Evolutionary conservation across 1,140 invertebrate species (phyloP).

Genomic region (Trichonephila clavipes): DNA sequence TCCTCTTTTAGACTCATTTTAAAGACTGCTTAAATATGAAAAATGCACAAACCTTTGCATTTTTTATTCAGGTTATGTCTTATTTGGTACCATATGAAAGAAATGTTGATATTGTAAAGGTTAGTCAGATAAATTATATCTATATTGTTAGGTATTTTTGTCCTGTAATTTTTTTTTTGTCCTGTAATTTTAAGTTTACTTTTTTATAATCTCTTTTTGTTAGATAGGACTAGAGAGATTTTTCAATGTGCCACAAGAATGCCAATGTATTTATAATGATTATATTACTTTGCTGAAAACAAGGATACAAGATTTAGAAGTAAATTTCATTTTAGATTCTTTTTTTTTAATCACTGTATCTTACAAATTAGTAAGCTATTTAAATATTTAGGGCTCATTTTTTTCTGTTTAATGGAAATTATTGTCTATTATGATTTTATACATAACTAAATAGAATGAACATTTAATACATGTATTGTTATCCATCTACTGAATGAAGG

Average conservation of each 20-base stretch:
- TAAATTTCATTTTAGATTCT: not conserved
- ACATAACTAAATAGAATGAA: too few relatives aligned
- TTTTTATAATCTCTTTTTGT: not conserved
- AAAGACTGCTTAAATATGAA: not conserved
- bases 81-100: conserved; percentile 8
- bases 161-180: not conserved
- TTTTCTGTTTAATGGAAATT: too few relatives aligned
- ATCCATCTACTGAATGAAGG: too few relatives aligned
- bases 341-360: not conserved
- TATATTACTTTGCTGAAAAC: conserved; percentile 32
- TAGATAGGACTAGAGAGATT: not conserved
- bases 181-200: not conserved
- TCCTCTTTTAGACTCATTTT: conserved; percentile 17
- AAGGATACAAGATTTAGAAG: conserved; percentile 24
- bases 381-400: too few relatives aligned
- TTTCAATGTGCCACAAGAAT: not conserved
- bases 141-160: not conserved
- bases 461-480: too few relatives aligned
- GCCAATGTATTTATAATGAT: not conserved
- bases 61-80: not conserved
- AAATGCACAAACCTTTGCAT: not conserved
- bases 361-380: not conserved
- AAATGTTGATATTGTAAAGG: conserved; percentile 21
- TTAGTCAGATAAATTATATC: not conserved
- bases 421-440: too few relatives aligned